phyloP scores from a whole-genome alignment of 2,888 invertebrate genomes.

The Hylaea fasciaria region DNA sequence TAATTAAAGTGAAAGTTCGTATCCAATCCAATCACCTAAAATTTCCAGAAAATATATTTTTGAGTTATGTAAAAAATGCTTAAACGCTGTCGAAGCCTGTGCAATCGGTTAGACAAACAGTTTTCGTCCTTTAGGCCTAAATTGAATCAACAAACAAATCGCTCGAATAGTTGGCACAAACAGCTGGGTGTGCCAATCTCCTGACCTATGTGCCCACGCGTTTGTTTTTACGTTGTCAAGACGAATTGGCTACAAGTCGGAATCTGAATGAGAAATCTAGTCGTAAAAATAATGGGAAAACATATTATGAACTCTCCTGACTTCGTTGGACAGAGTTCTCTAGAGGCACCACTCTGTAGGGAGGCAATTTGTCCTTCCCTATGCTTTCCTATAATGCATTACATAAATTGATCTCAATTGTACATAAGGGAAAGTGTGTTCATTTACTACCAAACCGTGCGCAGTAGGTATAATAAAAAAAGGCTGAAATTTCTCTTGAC shows the following conservation, averaged over 20 bases:
- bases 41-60: neutral
- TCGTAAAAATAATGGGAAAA: constrained; percentile 10
- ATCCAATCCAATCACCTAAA: too few relatives aligned
- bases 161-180: constrained; percentile 51
- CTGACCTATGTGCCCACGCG: constrained; percentile 63
- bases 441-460: too few relatives aligned
- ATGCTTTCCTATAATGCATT: too few relatives aligned
- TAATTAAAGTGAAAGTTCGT: too few relatives aligned
- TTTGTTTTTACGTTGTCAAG: constrained; percentile 32
- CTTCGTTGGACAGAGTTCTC: neutral
- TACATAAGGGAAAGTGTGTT: too few relatives aligned
- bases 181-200: constrained; percentile 65
- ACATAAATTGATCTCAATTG: too few relatives aligned
- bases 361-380: too few relatives aligned
- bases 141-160: constrained; percentile 18
- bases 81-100: neutral
- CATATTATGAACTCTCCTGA: neutral
- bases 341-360: too few relatives aligned
- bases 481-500: neutral
- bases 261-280: constrained; percentile 23
- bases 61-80: too few relatives aligned
- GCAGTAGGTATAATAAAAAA: too few relatives aligned
- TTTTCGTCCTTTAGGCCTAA: constrained; percentile 31
- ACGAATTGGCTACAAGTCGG: constrained; percentile 27
- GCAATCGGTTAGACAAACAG: constrained; percentile 11